Percentiles rank a stretch among this genome's conserved stretches.
phyloP scores from a whole-genome alignment of 1,140 invertebrate species.

The Cydia pomonella region DNA sequence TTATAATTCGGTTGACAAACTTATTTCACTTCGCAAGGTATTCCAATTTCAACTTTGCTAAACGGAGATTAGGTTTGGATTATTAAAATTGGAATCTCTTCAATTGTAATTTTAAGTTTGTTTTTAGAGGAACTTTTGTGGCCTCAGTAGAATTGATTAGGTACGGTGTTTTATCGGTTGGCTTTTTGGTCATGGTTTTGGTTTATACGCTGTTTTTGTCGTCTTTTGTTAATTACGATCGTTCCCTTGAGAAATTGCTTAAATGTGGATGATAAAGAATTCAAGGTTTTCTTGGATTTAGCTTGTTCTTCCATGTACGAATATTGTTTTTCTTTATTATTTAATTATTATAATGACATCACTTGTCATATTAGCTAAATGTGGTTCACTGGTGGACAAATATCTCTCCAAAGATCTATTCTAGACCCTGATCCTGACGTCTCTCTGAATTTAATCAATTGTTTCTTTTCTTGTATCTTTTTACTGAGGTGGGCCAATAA shows the following conservation, averaged over 20 bases:
- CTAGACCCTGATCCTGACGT: no score
- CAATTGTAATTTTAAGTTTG: slow-evolving; percentile 17
- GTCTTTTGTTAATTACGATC: slow-evolving; percentile 11
- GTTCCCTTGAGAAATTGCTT: slow-evolving; percentile 12
- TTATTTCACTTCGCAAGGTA: neutral
- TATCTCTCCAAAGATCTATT: no score
- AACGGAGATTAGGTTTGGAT: slow-evolving; percentile 21
- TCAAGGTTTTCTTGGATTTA: neutral
- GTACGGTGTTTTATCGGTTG: slow-evolving; percentile 46
- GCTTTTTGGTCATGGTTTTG: slow-evolving; percentile 20
- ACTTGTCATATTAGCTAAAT: no score
- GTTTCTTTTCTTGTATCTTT: no score
- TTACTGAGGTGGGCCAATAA: no score
- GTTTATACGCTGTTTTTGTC: neutral
- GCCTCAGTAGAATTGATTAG: slow-evolving; percentile 55
- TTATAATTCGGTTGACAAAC: neutral
- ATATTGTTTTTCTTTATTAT: no score
- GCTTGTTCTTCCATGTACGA: no score
- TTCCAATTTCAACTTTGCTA: slow-evolving; percentile 28
- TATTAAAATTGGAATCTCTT: slow-evolving; percentile 4
- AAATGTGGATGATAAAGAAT: neutral
- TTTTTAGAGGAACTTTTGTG: slow-evolving; percentile 43
- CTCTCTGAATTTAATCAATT: no score
- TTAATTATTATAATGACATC: no score
- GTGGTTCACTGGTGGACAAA: no score